Conservation (phyloP, 1,140 invertebrate species). For the Antheraea mylitta region DNA sequence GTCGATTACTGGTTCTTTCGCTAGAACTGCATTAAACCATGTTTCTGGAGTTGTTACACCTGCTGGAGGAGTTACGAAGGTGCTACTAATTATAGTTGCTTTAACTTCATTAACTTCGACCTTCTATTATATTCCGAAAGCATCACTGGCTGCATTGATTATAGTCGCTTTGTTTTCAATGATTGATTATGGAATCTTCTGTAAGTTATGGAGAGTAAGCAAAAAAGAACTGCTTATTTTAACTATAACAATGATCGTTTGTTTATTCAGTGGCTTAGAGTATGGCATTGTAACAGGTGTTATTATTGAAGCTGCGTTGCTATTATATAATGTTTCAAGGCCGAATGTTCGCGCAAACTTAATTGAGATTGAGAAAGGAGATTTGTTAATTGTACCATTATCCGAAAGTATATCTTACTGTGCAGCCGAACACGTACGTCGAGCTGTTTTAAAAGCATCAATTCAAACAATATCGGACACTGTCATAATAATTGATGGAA, state of each 20-base stretch:
- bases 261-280: constrained; percentile 55
- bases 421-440: constrained; percentile 57
- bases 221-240: constrained; percentile 52
- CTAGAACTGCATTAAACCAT: constrained; percentile 94
- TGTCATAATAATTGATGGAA: constrained; percentile 51
- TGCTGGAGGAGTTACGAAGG: constrained; percentile 87
- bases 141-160: constrained; percentile 63
- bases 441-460: constrained; percentile 38
- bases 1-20: constrained; percentile 93
- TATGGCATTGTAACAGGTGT: constrained; percentile 65
- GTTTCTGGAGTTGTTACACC: constrained; percentile 93
- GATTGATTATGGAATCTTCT: constrained; percentile 53
- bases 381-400: constrained; percentile 24
- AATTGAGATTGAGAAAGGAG: constrained; percentile 28
- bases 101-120: constrained; percentile 59
- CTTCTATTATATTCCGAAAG: constrained; percentile 68
- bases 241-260: constrained; percentile 43
- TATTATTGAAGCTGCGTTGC: constrained; percentile 47
- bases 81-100: constrained; percentile 53
- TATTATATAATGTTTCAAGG: constrained; percentile 52
- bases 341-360: constrained; percentile 40
- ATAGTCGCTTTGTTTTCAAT: constrained; percentile 67
- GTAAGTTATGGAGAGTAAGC: constrained; percentile 48
- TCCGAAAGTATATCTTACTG: constrained; percentile 55
- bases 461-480: constrained; percentile 18